phyloP scores from a whole-genome alignment of 2,113 vertebrate species.

The Monarcha castaneiventris region DNA sequence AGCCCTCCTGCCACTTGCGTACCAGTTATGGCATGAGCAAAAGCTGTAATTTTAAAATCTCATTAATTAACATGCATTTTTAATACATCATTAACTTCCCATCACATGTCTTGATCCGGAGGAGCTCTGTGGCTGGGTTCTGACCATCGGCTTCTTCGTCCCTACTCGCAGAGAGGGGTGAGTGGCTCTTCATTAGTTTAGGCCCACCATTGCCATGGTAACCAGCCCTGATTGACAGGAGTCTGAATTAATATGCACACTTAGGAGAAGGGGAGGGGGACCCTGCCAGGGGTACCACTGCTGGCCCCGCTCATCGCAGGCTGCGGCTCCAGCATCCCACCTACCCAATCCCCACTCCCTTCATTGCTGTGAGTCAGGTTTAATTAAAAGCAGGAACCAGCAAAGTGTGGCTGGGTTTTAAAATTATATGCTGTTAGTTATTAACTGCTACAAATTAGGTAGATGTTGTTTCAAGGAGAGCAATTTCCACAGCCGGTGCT shows the following conservation, averaged over 20 bases:
- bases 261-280: not conserved
- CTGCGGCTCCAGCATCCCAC: not conserved
- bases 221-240: not conserved
- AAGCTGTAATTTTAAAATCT: not conserved
- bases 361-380: not conserved
- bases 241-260: not conserved
- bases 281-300: not conserved
- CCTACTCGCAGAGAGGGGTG: not conserved
- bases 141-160: fast-evolving
- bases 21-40: not conserved
- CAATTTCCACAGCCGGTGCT: not conserved
- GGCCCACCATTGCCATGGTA: not conserved
- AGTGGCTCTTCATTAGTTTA: not conserved
- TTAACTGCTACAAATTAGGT: conserved; percentile 57
- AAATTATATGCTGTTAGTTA: conserved; percentile 38
- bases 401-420: conserved; percentile 22
- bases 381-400: conserved; percentile 42
- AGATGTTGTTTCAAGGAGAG: conserved; percentile 16
- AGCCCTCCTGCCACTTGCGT: not conserved
- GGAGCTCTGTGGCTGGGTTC: not conserved
- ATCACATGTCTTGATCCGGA: not conserved
- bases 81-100: not conserved
- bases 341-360: not conserved
- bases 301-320: not conserved
- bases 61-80: not conserved